Evolutionary conservation across 2,888 invertebrate genomes (phyloP).

Genomic region (Drosophila setosimentum): DNA sequence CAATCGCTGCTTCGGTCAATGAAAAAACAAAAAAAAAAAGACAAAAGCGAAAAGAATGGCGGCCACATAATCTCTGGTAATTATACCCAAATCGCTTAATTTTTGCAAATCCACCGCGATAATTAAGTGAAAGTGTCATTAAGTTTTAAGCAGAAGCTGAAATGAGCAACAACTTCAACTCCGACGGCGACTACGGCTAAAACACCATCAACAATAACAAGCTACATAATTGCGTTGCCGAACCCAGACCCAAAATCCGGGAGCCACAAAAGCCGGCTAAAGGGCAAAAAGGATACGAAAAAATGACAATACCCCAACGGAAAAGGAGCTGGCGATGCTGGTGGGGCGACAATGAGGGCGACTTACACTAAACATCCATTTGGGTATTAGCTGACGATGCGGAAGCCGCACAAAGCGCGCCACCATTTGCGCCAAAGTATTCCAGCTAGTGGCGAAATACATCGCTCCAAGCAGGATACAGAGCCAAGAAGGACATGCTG

Average conservation of each 20-base stretch:
- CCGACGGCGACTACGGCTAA: conserved; percentile 25
- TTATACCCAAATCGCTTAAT: conserved; percentile 80
- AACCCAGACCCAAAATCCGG: conserved; percentile 36
- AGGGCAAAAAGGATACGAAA: conserved; percentile 52
- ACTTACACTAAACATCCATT: conserved; percentile 81
- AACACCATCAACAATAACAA: conserved; percentile 74
- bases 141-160: conserved; percentile 76
- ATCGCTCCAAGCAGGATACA: conserved; percentile 21
- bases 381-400: conserved; percentile 77
- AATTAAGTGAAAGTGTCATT: conserved; percentile 79
- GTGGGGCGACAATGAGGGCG: conserved; percentile 34
- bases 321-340: neutral
- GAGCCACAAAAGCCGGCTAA: conserved; percentile 55
- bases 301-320: conserved; percentile 46
- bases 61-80: conserved; percentile 71
- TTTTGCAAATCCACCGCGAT: conserved; percentile 81
- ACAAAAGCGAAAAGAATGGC: conserved; percentile 6
- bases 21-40: neutral
- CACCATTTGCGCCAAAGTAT: conserved; percentile 76
- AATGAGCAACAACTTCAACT: conserved; percentile 59
- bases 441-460: conserved; percentile 44
- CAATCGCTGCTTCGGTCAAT: conserved; percentile 39
- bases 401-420: conserved; percentile 76
- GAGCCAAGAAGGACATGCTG: conserved; percentile 6
- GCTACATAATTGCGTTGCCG: conserved; percentile 69